These are phyloP conservation scores for Spialia ferax DNA, from an alignment of 2,888 invertebrate species.

Conservation along the genomic window DNA sequence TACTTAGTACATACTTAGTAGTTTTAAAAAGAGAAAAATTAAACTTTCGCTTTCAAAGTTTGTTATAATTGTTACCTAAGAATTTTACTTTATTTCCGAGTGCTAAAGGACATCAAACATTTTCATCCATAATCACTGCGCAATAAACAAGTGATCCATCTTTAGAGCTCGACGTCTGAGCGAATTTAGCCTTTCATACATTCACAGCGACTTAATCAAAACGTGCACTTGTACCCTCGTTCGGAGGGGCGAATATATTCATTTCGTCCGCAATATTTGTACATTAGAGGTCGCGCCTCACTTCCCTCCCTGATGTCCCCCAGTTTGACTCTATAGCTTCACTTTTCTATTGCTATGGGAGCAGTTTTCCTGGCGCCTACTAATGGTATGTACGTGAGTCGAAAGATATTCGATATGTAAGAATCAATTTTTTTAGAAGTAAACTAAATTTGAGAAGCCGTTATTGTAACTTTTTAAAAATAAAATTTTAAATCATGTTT, in stretches of 20 bases:
- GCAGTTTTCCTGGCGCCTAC: conserved; percentile 57
- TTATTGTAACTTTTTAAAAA: too few species aligned
- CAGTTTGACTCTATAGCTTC: conserved; percentile 71
- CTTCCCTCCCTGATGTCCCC: conserved; percentile 68
- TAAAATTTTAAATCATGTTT: too few species aligned
- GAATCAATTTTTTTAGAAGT: too few species aligned
- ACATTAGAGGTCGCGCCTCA: conserved; percentile 85
- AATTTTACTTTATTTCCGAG: background rate
- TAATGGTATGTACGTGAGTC: conserved; percentile 41
- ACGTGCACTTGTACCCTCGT: conserved; percentile 67
- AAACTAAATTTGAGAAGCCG: too few species aligned
- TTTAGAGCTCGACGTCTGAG: conserved; percentile 53
- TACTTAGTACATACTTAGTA: too few species aligned
- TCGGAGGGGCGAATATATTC: conserved; percentile 76
- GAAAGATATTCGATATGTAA: background rate
- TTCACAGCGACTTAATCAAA: conserved; percentile 84
- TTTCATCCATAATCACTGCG: conserved; percentile 11
- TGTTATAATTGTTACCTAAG: too few species aligned
- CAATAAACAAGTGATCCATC: conserved; percentile 35
- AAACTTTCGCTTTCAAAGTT: too few species aligned
- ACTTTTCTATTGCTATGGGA: conserved; percentile 57
- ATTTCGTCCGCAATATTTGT: conserved; percentile 86
- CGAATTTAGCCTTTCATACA: conserved; percentile 67
- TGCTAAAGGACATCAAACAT: conserved; percentile 1
- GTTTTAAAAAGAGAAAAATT: too few species aligned